phyloP scores from a whole-genome alignment of 2,113 vertebrate species.

The Muntiacus muntjak region DNA sequence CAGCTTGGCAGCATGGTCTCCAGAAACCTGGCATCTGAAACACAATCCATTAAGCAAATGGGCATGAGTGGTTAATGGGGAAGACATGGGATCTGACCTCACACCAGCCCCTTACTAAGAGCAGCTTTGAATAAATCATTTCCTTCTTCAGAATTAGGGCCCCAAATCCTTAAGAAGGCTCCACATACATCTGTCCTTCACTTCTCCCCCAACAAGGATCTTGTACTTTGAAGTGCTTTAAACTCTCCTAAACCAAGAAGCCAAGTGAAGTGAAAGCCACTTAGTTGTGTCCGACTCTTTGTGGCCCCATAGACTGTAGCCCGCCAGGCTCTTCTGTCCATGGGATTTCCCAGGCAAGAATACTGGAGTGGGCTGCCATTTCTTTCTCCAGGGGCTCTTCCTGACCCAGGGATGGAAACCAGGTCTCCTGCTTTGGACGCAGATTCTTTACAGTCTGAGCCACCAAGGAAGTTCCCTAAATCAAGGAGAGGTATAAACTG shows the following conservation, averaged over 20 bases:
- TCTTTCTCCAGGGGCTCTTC: not conserved
- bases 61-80: not conserved
- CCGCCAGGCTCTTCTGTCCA: not conserved
- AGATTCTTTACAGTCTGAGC: not conserved
- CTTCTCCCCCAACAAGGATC: not conserved
- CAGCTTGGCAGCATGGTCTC: not conserved
- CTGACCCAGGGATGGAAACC: not conserved
- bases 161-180: not conserved
- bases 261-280: not conserved
- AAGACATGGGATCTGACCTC: not conserved
- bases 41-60: not conserved
- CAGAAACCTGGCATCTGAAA: not conserved
- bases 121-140: not conserved
- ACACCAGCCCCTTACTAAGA: not conserved
- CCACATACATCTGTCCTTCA: not conserved
- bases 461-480: not conserved
- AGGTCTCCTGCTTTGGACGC: not conserved
- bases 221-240: not conserved
- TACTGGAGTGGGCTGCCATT: not conserved
- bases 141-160: not conserved
- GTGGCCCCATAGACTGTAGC: fast-evolving
- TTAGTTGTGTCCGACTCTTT: not conserved
- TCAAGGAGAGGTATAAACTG: not conserved
- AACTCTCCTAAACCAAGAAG: not conserved
- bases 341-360: not conserved